These are phyloP conservation scores for Theristicus caerulescens DNA, from an alignment of 2,113 vertebrate species.

Conservation along the genomic window DNA sequence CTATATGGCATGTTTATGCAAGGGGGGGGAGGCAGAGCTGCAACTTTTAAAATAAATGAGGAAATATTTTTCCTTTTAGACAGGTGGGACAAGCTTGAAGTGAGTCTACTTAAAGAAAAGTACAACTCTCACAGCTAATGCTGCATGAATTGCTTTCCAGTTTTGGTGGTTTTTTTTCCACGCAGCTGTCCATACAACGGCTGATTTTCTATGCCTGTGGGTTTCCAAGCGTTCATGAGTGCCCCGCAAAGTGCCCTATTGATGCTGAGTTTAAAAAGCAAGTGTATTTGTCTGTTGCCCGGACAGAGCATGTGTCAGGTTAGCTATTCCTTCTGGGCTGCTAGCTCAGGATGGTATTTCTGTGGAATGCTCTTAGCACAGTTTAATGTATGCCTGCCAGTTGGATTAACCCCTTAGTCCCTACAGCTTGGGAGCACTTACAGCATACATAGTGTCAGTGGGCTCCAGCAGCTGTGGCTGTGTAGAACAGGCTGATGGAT, in stretches of 20 bases:
- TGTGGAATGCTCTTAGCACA: conserved; percentile 37
- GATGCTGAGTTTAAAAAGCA: background rate
- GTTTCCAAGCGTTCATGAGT: background rate
- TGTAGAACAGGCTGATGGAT: rapidly evolving
- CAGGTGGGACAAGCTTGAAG: background rate
- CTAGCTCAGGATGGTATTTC: background rate
- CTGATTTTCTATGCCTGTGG: background rate
- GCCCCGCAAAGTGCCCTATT: background rate
- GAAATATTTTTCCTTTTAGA: conserved; percentile 1
- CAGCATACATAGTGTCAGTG: rapidly evolving
- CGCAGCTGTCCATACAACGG: background rate
- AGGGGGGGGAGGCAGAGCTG: background rate
- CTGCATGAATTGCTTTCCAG: background rate
- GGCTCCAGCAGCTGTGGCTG: background rate
- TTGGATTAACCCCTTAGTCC: conserved; percentile 24
- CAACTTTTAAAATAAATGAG: background rate
- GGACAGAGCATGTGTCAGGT: background rate
- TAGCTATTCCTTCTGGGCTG: background rate
- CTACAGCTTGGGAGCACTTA: rapidly evolving
- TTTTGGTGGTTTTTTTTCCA: background rate
- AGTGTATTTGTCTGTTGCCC: background rate
- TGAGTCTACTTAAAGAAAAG: background rate
- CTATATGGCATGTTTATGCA: background rate
- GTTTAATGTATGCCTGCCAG: background rate
- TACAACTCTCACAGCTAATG: background rate